phyloP scores from a whole-genome alignment of 1,140 invertebrate genomes.

The Delia radicum region DNA sequence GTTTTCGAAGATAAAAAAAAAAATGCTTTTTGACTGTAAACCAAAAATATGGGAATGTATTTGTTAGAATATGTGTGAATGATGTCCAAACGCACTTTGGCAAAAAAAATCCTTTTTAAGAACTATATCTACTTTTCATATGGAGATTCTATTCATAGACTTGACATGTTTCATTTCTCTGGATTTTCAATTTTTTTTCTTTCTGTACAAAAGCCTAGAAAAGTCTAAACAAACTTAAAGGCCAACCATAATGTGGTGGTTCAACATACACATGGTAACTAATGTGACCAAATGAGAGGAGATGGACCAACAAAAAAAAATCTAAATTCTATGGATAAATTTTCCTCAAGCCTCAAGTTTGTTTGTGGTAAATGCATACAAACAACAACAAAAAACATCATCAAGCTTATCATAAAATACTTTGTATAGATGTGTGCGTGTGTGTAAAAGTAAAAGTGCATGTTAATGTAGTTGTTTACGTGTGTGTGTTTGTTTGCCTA shows the following conservation, averaged over 20 bases:
- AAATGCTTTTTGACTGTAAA: slow-evolving; percentile 1
- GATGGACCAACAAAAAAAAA: neutral
- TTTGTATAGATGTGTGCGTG: neutral
- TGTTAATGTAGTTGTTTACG: neutral
- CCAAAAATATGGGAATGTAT: neutral
- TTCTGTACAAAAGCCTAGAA: neutral
- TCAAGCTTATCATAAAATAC: neutral
- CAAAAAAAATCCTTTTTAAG: neutral
- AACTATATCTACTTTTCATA: neutral
- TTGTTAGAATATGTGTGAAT: neutral
- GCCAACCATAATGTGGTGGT: slow-evolving; percentile 13
- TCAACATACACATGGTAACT: neutral
- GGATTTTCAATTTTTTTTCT: neutral
- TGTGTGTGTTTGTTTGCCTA: neutral
- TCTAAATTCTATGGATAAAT: neutral
- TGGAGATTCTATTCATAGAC: neutral
- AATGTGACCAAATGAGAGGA: slow-evolving; percentile 16
- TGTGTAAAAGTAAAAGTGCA: neutral
- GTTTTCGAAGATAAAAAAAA: neutral
- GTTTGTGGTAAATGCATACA: slow-evolving; percentile 19
- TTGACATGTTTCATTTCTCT: neutral
- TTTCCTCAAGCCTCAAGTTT: slow-evolving; percentile 15
- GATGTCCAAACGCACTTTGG: neutral
- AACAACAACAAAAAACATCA: neutral
- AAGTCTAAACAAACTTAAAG: slow-evolving; percentile 15